A percentile compares a stretch with the other conserved stretches of the same genome.
These are phyloP conservation scores for Campylorhamphus procurvoides DNA, from an alignment of 2,113 vertebrate species.

Conservation along the genomic window DNA sequence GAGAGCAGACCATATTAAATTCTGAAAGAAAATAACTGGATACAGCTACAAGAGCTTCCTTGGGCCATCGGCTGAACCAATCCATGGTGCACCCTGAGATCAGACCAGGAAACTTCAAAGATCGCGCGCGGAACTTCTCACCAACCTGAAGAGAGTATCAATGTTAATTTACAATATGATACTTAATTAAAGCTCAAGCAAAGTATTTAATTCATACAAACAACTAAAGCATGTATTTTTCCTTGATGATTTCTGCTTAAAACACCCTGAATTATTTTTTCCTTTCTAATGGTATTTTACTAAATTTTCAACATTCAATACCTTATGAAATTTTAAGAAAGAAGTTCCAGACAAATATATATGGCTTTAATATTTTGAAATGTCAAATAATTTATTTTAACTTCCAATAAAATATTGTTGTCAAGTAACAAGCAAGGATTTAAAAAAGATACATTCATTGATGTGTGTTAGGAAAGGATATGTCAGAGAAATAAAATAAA, in stretches of 20 bases:
- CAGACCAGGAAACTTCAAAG: conserved; percentile 81
- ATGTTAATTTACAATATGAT: not conserved
- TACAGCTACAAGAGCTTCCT: conserved; percentile 78
- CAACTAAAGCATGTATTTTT: not conserved
- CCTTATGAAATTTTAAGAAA: not conserved
- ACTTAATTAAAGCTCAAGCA: not conserved
- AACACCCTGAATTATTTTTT: not conserved
- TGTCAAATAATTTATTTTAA: not conserved
- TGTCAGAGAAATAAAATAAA: not conserved
- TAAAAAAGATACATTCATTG: not conserved
- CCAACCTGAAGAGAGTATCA: conserved; percentile 69
- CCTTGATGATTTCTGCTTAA: not conserved
- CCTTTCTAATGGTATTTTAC: not conserved
- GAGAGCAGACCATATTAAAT: conserved; percentile 75
- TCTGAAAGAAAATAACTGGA: conserved; percentile 75
- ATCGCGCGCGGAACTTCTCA: conserved; percentile 79
- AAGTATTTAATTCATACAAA: not conserved
- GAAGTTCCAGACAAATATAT: not conserved
- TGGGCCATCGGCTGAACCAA: conserved; percentile 82
- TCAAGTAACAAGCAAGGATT: not conserved
- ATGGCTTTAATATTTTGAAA: not conserved
- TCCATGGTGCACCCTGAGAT: conserved; percentile 84
- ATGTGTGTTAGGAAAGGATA: not conserved
- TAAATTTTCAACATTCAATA: not conserved
- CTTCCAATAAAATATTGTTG: not conserved